Evolutionary conservation across 2,797 vertebrate genomes (phyloP), one percentile per base, ranked within the genome.

Genomic region (Chiroxiphia lanceolata): DNA sequence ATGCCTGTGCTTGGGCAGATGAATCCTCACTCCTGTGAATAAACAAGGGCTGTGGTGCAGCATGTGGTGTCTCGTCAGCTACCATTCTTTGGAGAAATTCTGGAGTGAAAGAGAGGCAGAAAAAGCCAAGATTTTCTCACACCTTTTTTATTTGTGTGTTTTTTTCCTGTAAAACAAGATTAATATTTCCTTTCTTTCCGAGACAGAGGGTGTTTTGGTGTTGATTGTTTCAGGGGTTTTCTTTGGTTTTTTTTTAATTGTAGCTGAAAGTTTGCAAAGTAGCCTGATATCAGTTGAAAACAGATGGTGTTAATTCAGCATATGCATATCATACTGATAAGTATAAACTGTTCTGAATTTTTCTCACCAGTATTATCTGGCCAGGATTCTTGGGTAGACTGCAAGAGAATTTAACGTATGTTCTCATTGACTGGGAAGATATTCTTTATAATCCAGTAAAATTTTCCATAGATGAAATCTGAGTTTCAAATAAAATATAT

Each of bases 331-430:
- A 74, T 68, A 64, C 71, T 74, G 81, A 80, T 74, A 93, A 87
- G 89, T 87, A 83, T 95, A 96, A 95, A 93, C 93, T 96, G 78
- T 92, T 97, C 92, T 83, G 87, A 89, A 82, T 89, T 94, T 93
- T 89, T 89, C 56, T 94, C 78, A 84, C 4, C 1, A 69, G 34
- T 71, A 17, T 72, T 79, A 93, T 90, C 87, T 93, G 70, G 80
- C 69, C 42, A 83, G 38, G 3, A 60, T 36, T 90, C 68, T 87
- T 16, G 15, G 63, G 59, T 87, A 87, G 15, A 36, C 26, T 89
- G 48, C 44, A 87, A 67, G 27, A 82, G 3, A 70, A 65, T 84
- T 81, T 69, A 15, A 86, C 92, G 10, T 77, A 33, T 85, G 51
- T 87, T 95, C 56, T 85, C 12, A 10, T 38, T 80, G 81, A 70